These are phyloP conservation scores for Danio albolineatus DNA, from an alignment of 2,797 vertebrate genomes.

Conservation along the genomic window DNA sequence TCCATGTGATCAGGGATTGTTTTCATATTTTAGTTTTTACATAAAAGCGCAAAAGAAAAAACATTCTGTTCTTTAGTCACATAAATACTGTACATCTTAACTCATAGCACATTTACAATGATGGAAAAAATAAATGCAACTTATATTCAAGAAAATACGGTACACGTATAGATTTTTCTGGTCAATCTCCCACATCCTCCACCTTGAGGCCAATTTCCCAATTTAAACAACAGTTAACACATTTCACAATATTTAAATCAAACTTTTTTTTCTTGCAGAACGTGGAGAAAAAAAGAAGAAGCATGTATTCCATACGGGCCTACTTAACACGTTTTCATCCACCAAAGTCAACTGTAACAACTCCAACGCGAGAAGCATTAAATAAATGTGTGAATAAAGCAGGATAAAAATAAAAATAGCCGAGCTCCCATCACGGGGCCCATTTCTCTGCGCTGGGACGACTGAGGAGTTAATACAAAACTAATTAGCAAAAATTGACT, in stretches of 20 bases:
- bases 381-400: slow-evolving; percentile 33
- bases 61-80: too few relatives aligned
- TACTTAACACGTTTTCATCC: slow-evolving; percentile 11
- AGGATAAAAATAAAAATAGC: slow-evolving; percentile 44
- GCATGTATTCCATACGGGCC: slow-evolving; percentile 5
- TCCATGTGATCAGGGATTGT: too few relatives aligned
- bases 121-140: too few relatives aligned
- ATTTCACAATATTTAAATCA: slow-evolving; percentile 3
- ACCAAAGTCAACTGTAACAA: slow-evolving; percentile 16
- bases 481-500: slow-evolving; percentile 64
- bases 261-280: too few relatives aligned
- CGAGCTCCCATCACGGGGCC: slow-evolving; percentile 41
- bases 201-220: neutral
- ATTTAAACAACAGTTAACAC: neutral
- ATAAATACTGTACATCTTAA: too few relatives aligned
- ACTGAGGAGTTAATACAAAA: slow-evolving; percentile 65
- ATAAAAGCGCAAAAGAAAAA: too few relatives aligned
- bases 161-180: too few relatives aligned
- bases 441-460: slow-evolving; percentile 55
- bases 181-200: neutral
- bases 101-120: too few relatives aligned
- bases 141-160: too few relatives aligned
- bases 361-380: slow-evolving; percentile 37
- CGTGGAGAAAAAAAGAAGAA: too few relatives aligned
- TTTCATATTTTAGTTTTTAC: too few relatives aligned